A percentile compares a stretch with the other conserved stretches of the same genome.
phyloP scores from a whole-genome alignment of 1,140 invertebrate species.

The Agraylea sexmaculata region DNA sequence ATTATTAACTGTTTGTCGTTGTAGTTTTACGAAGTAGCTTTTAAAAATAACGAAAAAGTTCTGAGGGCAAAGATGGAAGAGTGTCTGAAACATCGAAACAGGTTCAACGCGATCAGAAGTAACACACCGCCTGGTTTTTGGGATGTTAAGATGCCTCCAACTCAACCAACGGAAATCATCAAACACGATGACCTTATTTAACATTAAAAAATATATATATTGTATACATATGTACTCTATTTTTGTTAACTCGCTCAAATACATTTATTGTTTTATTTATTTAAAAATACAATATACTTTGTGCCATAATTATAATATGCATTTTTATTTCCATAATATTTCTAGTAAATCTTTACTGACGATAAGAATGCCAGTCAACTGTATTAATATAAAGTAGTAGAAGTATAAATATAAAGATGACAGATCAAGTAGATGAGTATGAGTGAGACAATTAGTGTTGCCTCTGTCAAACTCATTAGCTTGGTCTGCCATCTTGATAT shows the following conservation, averaged over 20 bases:
- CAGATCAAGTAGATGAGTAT: too few relatives aligned
- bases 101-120: constrained; percentile 26
- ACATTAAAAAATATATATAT: too few relatives aligned
- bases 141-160: constrained; percentile 33
- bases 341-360: constrained; percentile 21
- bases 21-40: constrained; percentile 21
- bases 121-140: constrained; percentile 32
- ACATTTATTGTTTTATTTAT: too few relatives aligned
- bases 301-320: constrained; percentile 25
- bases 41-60: constrained; percentile 31
- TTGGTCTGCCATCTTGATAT: too few relatives aligned
- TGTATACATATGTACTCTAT: too few relatives aligned
- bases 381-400: neutral
- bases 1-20: neutral
- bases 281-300: constrained; percentile 20
- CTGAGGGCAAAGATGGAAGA: constrained; percentile 30
- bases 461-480: too few relatives aligned
- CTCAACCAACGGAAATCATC: constrained; percentile 32
- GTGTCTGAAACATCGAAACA: constrained; percentile 32
- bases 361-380: neutral
- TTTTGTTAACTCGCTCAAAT: too few relatives aligned
- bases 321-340: constrained; percentile 29
- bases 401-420: neutral
- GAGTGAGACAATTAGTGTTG: too few relatives aligned
- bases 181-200: too few relatives aligned